Percentiles rank a stretch among this genome's conserved stretches.
phyloP scores from a whole-genome alignment of 2,888 invertebrate genomes.

The Crepidodera aurea region DNA sequence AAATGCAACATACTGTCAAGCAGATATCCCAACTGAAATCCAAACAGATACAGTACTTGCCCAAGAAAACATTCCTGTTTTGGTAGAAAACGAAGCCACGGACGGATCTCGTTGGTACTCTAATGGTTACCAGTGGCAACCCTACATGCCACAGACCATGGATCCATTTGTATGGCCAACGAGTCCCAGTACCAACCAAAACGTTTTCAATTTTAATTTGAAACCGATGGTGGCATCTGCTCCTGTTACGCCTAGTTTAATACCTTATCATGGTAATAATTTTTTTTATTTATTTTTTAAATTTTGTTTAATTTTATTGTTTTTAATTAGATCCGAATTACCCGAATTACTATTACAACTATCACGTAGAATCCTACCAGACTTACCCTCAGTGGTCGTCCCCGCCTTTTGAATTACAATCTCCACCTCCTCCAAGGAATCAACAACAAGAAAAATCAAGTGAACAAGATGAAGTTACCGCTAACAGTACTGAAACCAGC shows the following conservation, averaged over 20 bases:
- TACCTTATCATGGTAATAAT: conserved; percentile 23
- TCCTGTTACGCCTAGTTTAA: conserved; percentile 33
- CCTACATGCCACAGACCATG: conserved; percentile 32
- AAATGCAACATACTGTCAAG: conserved; percentile 20
- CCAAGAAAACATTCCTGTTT: conserved; percentile 2
- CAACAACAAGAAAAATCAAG: conserved; percentile 17
- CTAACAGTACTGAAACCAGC: not conserved
- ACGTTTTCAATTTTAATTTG: conserved; percentile 37
- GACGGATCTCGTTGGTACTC: conserved; percentile 21
- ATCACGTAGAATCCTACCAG: conserved; percentile 44
- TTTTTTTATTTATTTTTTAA: not conserved
- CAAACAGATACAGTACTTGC: conserved; percentile 20
- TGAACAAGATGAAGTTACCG: conserved; percentile 4
- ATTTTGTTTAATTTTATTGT: not conserved
- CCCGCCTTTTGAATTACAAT: conserved; percentile 31
- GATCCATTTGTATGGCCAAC: conserved; percentile 47
- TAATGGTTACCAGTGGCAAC: conserved; percentile 42
- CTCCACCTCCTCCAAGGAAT: conserved; percentile 25
- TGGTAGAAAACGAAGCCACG: not conserved
- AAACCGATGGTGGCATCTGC: conserved; percentile 53
- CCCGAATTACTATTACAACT: conserved; percentile 47
- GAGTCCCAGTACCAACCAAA: conserved; percentile 35
- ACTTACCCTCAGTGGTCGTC: conserved; percentile 39
- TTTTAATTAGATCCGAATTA: conserved; percentile 45
- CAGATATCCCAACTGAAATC: conserved; percentile 32